A percentile compares a stretch with the other conserved stretches of the same genome.
Conservation (phyloP, 2,113 vertebrate species). For the Gulo gulo region DNA sequence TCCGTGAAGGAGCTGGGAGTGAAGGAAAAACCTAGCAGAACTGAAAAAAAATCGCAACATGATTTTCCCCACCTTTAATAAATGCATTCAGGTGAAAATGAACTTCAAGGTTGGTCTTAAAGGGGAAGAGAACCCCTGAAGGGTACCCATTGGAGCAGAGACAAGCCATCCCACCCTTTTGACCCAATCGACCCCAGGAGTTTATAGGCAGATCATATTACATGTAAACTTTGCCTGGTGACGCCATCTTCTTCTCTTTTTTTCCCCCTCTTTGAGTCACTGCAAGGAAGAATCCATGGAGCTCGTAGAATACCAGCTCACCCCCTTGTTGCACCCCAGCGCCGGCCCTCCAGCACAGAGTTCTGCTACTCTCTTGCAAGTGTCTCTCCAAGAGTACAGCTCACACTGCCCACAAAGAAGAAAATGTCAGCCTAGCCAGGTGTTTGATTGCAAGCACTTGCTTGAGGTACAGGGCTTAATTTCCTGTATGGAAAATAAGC, state of each 20-base stretch:
- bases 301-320: not conserved
- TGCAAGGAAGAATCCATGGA: not conserved
- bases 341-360: not conserved
- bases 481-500: slow-evolving; percentile 67
- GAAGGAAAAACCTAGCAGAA: not conserved
- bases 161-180: not conserved
- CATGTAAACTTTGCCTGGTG: not conserved
- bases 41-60: not conserved
- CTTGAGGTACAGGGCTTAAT: slow-evolving; percentile 69
- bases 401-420: slow-evolving; percentile 51
- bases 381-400: slow-evolving; percentile 31
- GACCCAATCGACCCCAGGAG: not conserved
- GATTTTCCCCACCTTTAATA: not conserved
- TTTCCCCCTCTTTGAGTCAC: not conserved
- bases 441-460: slow-evolving; percentile 61
- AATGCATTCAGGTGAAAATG: not conserved
- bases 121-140: not conserved
- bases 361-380: not conserved
- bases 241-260: not conserved
- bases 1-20: not conserved
- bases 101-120: not conserved
- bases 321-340: rapidly evolving
- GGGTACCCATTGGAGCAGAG: not conserved
- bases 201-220: not conserved
- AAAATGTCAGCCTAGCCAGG: slow-evolving; percentile 59